Evolutionary conservation across 1,140 invertebrate genomes (phyloP).

Genomic region (Magallana angulata): DNA sequence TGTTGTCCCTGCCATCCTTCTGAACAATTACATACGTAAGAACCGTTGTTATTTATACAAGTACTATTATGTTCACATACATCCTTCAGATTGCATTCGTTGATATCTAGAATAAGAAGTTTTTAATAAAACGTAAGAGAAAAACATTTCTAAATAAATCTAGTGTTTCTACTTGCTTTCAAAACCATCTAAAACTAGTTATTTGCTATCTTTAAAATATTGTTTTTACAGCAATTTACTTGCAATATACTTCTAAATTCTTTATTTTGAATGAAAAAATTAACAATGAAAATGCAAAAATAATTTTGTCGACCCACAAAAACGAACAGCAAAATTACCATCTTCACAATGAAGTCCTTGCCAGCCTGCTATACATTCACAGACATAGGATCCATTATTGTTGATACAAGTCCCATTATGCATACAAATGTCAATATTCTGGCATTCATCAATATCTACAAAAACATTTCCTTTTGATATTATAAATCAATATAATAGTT

Average conservation of each 20-base stretch:
- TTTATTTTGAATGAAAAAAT: too few relatives aligned
- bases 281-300: too few relatives aligned
- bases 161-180: too few relatives aligned
- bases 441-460: slow-evolving; percentile 22
- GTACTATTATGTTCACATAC: not conserved
- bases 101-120: not conserved
- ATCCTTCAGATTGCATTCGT: not conserved
- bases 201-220: too few relatives aligned
- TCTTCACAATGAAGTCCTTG: slow-evolving; percentile 11
- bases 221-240: too few relatives aligned
- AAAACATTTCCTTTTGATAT: not conserved
- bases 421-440: slow-evolving; percentile 66
- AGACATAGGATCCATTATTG: slow-evolving; percentile 5
- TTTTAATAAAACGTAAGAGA: not conserved
- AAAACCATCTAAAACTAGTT: too few relatives aligned
- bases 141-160: not conserved
- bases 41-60: not conserved
- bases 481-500: not conserved
- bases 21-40: not conserved
- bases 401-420: slow-evolving; percentile 42
- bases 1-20: slow-evolving; percentile 41
- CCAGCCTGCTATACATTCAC: slow-evolving; percentile 42
- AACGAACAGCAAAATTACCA: slow-evolving; percentile 58
- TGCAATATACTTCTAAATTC: too few relatives aligned
- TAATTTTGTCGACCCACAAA: too few relatives aligned